Evolutionary conservation across 2,113 vertebrate genomes (phyloP).

Genomic region (Lipophrys pholis): DNA sequence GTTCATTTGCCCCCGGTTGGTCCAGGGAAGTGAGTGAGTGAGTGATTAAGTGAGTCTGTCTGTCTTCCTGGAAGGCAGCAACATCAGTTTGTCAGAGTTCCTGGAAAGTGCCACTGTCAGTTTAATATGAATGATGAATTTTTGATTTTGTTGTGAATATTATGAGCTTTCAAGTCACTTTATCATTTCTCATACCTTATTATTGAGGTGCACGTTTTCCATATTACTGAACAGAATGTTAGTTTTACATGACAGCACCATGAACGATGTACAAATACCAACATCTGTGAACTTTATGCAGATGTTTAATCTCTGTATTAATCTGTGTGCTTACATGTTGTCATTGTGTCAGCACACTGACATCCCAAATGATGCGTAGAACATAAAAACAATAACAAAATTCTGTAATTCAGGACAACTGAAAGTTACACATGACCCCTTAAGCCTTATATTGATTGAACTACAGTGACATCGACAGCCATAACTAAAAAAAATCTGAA

Average conservation of each 20-base stretch:
- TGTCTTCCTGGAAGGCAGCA: constrained; percentile 36
- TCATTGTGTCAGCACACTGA: neutral
- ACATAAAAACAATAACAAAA: neutral
- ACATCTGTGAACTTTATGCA: neutral
- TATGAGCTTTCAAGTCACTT: neutral
- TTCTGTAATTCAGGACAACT: neutral
- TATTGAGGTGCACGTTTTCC: no score
- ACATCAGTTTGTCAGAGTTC: constrained; percentile 37
- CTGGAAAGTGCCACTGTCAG: constrained; percentile 21
- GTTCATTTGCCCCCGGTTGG: constrained; percentile 37
- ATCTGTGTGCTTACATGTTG: neutral
- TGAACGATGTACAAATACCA: no score
- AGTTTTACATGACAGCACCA: no score
- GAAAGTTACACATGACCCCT: neutral
- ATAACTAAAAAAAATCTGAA: neutral
- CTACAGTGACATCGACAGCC: neutral
- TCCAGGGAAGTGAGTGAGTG: constrained; percentile 28
- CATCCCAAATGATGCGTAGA: neutral
- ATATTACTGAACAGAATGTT: no score
- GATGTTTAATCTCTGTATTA: neutral
- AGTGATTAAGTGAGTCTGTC: constrained; percentile 53
- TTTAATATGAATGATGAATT: constrained; percentile 7
- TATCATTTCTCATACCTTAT: no score
- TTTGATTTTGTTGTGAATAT: neutral
- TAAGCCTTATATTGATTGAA: no score